Base-by-base conservation (phyloP, 2,113 vertebrate species). In the Oreochromis tanganicae region DNA sequence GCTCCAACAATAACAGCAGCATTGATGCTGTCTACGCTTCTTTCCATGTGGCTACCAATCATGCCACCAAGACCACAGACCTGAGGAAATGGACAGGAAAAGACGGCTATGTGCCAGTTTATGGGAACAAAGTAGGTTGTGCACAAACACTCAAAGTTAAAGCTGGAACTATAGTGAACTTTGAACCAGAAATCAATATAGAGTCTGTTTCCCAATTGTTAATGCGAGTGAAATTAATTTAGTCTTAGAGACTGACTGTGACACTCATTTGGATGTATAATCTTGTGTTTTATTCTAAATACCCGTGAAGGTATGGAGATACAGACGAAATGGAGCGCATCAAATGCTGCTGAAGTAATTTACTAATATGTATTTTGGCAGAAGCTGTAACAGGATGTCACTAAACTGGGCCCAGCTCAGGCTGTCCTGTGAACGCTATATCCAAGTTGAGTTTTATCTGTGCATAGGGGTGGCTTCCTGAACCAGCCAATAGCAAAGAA, bases 41-140 rank as follows among this genome's bases (percentile, higher is more conserved):
- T 52, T 93, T 96, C 52, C 95, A 92, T 32, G 90, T 88, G 52
- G 84, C 86, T 43, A 87, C 90, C 43, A 96, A 86, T 34, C 95
- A 90, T 41, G 14, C 73, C 6, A 63, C 86, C 85, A 97, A 96
- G 46, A 68, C 92, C 19, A 95, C 95, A 2, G 91, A 98, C 94
- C 95, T 99, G 66, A 98, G 95, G 95, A 97, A 97, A 88, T 99
- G 98, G 98, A 94, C 96, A 9, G 91, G 97, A 81, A 95, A 95
- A 81, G 96, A 96, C 0, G 97, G 97, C 16, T 99, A 98, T 80
- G 63, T 97, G 52, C 95, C 98, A 0, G 87, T 98, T 81, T 95
- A 97, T 0, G 97, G 98, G 16, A 98, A 98, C 96, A 98, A 99
- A 97, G 99, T 99, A 43, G 50, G 80, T 63, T 11, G 6, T 4